Base-by-base conservation (phyloP, 2,797 vertebrate species). In the Falco rusticolus region DNA sequence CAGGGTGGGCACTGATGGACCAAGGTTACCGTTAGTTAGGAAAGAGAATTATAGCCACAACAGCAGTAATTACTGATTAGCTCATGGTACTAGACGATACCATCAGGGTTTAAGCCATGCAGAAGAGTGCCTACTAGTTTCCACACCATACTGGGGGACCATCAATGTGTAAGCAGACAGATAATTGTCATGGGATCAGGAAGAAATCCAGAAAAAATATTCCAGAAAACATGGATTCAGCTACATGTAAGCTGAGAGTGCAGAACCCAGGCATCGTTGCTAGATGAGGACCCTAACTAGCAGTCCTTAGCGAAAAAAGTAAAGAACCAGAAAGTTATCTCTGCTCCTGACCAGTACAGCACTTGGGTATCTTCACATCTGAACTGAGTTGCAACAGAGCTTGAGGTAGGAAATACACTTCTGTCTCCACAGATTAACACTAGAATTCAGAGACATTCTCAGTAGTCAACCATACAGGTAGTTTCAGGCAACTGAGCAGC, bases 91-190 rank as follows among this genome's bases (percentile, higher is more conserved):
- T 3, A 83, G 9, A 14, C n/a, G 53, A 78, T 43, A n/a, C 5
- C 26, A 8, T 69, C 16, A 33, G 39, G 19, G 28, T 19, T 87
- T 77, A 78, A 68, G 20, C 22, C 34, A 68, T 24, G 51, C 15
- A 70, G 63, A 86, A 56, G 16, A 53, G 5, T 18, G 13, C 22
- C 63, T 43, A 56, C 5, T 31, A 68, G 28, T 48, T 88, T 86
- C n/a, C 43, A 56, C 16, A 77, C 37, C 28, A 71, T 2, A 2
- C 4, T 10, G 2, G 8, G 29, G 24, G 26, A 39, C 10, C 0
- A 9, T 8, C 26, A 33, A 2, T 13, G 6, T 33, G 10, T 59
- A 75, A 93, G 19, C 56, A 87, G 8, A 90, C 68, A 26, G 13
- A 59, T 24, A 53, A 25, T 13, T 39, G 34, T 54, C 29, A 76